Base-by-base conservation (phyloP, 2,797 vertebrate genomes). In the Hydrolagus colliei region DNA sequence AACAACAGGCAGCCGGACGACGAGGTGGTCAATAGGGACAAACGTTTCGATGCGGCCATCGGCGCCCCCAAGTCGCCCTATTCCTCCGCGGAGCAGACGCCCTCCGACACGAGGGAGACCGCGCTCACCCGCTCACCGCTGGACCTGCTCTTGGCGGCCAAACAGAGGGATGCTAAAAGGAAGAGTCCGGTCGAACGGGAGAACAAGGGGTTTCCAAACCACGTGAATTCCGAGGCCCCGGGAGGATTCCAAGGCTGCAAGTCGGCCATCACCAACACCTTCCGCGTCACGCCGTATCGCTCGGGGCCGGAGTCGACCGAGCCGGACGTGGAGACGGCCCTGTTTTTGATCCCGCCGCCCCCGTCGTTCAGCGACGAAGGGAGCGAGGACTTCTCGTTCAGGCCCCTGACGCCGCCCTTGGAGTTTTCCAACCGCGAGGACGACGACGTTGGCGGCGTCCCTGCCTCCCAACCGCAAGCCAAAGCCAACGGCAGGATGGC, bases 301-400 rank as follows among this genome's bases (percentile, higher is more conserved):
- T 27, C 9, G 62, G 62, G 65, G 9, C 14, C 3, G 52, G 11
- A 27, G 0, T 68, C 41, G 27, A 32, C 14, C 59, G 13, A 80
- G 32, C 63, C 18, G 3, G 78, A 80, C 6, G 20, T 27, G 14
- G 78, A 84, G 27, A 52, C 71, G 62, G 41, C 79, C 9, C 52
- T 18, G 13, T 67, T 84, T n/a, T 18, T 84, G 63, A 67, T 84
- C 16, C 79, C 79, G 9, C 79, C 79, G 18, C 79, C 79, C 4
- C 79, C 79, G 16, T 16, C 20, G 5, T 84, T 84, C 65, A 84
- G 79, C n/a, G 79, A 84, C 27, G 79, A 71, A 71, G 65, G n/a
- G 16, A 67, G 7, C 2, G 79, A 84, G 22, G 65, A 84, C 0
- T 18, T 35, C 65, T 67, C 79, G 6, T 18, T 84, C 1, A 16